Base-by-base conservation (phyloP, 2,113 vertebrate species). In the Strix uralensis region DNA sequence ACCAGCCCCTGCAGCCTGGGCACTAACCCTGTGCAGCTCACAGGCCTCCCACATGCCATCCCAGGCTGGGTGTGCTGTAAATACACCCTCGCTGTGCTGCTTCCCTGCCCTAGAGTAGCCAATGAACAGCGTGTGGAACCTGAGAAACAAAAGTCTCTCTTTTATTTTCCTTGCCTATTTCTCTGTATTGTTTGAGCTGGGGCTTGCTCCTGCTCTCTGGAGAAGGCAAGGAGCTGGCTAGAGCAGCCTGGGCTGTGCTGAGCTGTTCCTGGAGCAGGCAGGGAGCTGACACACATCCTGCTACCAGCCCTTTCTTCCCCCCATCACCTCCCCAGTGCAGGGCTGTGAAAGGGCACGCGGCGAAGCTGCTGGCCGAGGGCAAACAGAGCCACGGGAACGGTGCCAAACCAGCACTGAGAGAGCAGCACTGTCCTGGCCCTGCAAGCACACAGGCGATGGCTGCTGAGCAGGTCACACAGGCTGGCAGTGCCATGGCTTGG, bases 1-100 rank as follows among this genome's bases (percentile, higher is more conserved):
- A 52, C 21, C 58, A 77, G 40, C 11, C 82, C 27, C 58, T 73
- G 46, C 66, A 70, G 54, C 52, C 51, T 54, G 46, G 40, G 23
- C n/a, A 4, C 52, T 82, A 1, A 0, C 11, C 18, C 36, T 22
- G 30, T n/a, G 69, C 29, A 29, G 52, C 54, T 42, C 2, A 4
- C 29, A 44, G n/a, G 52, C 49, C 21, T 78, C 49, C 23, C 0
- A 19, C 71, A 22, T 0, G 1, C 52, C 2, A 1, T 62, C 25
- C 52, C 10, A 36, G 77, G n/a, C 63, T 0, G 8, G 13, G 7
- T 42, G 27, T 70, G 81, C 72, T 75, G 62, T 14, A 30, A 34
- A 25, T 69, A 54, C 51, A 36, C 55, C 62, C 29, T 89, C 3
- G 0, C 27, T 51, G 13, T 32, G 52, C 75, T 49, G 36, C 71